These are phyloP conservation scores for Pediacus dermestoides DNA, from an alignment of 2,888 invertebrate genomes.

Conservation along the genomic window DNA sequence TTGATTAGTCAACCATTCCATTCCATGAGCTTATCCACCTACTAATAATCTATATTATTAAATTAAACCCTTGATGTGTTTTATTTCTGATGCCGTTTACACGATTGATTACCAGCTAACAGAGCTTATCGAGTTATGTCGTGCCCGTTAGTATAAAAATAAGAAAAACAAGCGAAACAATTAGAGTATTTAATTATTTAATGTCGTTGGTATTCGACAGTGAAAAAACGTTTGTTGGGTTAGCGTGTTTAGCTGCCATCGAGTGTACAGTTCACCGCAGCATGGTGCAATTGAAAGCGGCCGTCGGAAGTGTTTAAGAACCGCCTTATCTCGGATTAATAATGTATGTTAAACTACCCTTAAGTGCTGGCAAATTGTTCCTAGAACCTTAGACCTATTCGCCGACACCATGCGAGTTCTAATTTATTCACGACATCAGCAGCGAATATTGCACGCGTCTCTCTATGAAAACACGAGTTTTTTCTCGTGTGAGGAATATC, in stretches of 20 bases:
- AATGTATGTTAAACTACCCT: conserved; percentile 51
- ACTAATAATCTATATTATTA: too few species aligned
- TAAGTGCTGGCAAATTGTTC: conserved; percentile 51
- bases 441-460: too few species aligned
- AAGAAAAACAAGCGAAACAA: conserved; percentile 10
- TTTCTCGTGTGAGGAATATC: too few species aligned
- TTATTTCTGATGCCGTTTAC: too few species aligned
- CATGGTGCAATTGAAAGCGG: conserved; percentile 47
- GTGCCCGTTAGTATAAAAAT: too few species aligned
- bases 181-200: conserved; percentile 17
- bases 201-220: conserved; percentile 14
- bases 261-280: conserved; percentile 26
- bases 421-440: conserved; percentile 32
- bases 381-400: conserved; percentile 36
- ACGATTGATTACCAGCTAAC: conserved; percentile 4
- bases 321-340: conserved; percentile 47
- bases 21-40: too few species aligned
- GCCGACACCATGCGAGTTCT: conserved; percentile 37
- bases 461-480: too few species aligned
- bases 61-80: too few species aligned
- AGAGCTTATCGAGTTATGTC: conserved; percentile 3
- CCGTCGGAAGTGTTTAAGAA: conserved; percentile 50
- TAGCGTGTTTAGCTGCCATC: conserved; percentile 35
- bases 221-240: conserved; percentile 12
- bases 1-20: too few species aligned